phyloP scores from a whole-genome alignment of 23 tunicate genomes.

The Corella eumyota region DNA sequence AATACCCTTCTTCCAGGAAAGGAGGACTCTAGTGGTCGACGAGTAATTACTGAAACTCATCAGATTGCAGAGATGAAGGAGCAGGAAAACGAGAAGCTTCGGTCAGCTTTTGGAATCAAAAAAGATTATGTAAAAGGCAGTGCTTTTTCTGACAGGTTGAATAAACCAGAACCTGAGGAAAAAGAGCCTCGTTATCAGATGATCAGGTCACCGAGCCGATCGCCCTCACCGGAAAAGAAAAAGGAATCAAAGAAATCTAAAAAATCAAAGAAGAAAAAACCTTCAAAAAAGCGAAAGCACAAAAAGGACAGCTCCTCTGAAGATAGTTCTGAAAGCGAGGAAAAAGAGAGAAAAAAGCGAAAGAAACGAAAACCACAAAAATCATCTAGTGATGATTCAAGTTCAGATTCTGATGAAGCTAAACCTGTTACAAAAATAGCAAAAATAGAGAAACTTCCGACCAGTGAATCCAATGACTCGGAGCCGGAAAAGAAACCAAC shows the following conservation, averaged over 20 bases:
- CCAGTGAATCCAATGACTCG: not conserved
- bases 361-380: conserved; percentile 8
- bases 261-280: conserved; percentile 24
- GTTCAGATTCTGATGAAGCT: not conserved
- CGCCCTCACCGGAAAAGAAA: conserved; percentile 38
- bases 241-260: conserved; percentile 15
- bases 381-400: conserved; percentile 3
- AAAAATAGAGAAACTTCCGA: not conserved
- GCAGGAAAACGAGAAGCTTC: conserved; percentile 60
- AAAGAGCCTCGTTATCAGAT: conserved; percentile 21
- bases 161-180: not conserved
- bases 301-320: conserved; percentile 1
- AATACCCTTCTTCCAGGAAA: conserved; percentile 51
- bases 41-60: conserved; percentile 62
- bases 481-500: not conserved
- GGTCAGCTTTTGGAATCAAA: conserved; percentile 79
- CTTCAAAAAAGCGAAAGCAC: not conserved
- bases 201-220: conserved; percentile 57
- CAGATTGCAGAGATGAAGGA: conserved; percentile 93
- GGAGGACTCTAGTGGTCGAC: conserved; percentile 66
- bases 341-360: not conserved
- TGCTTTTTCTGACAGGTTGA: conserved; percentile 28
- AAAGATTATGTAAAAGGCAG: conserved; percentile 80
- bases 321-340: conserved; percentile 6
- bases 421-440: not conserved